These are phyloP conservation scores for Anguilla marmorata DNA, from an alignment of 2,797 vertebrate genomes.

Conservation along the genomic window DNA sequence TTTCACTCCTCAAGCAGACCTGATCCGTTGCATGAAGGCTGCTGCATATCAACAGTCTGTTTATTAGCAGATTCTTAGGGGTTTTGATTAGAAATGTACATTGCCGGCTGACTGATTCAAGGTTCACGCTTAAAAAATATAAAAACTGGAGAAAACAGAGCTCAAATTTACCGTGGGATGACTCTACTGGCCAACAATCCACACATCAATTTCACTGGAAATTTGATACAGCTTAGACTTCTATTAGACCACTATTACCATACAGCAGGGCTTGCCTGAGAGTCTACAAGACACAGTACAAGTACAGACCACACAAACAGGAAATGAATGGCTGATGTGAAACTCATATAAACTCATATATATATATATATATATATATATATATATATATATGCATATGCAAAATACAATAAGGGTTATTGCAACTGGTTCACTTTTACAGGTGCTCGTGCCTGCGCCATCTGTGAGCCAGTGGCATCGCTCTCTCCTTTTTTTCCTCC, in stretches of 20 bases:
- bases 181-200: background rate
- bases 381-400: too few relatives aligned
- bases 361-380: too few relatives aligned
- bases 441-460: too few relatives aligned
- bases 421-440: too few relatives aligned
- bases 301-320: background rate
- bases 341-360: background rate
- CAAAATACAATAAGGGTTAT: too few relatives aligned
- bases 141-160: background rate
- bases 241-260: background rate
- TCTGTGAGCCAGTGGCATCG: too few relatives aligned
- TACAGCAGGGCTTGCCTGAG: background rate
- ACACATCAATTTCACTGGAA: background rate
- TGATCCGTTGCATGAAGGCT: too few relatives aligned
- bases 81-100: background rate
- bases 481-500: too few relatives aligned
- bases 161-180: background rate
- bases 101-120: background rate
- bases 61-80: too few relatives aligned
- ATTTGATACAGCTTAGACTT: background rate
- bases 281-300: background rate
- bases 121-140: background rate
- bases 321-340: background rate
- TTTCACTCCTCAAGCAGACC: background rate
- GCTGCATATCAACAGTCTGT: too few relatives aligned